A percentile compares a stretch with the other conserved stretches of the same genome.
These are phyloP conservation scores for Tauraco hartlaubi DNA, from an alignment of 2,797 vertebrate genomes.

Conservation along the genomic window DNA sequence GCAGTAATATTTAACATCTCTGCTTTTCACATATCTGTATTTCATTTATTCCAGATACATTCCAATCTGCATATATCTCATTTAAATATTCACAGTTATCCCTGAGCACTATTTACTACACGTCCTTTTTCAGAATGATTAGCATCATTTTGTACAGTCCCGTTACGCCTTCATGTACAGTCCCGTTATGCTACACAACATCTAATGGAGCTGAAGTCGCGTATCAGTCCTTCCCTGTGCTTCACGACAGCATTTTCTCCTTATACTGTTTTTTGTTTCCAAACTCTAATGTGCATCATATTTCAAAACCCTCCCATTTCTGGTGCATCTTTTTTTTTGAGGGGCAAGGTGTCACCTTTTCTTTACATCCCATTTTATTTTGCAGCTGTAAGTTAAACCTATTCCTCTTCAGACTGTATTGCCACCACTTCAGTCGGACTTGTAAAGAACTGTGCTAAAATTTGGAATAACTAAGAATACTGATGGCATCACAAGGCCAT, in stretches of 20 bases:
- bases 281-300: neutral
- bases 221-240: neutral
- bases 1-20: constrained; percentile 31
- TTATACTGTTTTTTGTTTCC: neutral
- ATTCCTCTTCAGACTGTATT: neutral
- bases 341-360: neutral
- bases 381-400: neutral
- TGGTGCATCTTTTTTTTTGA: neutral
- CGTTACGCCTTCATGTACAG: neutral
- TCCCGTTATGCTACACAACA: neutral
- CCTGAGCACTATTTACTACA: neutral
- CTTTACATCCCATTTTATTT: neutral
- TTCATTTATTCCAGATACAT: constrained; percentile 13
- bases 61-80: neutral
- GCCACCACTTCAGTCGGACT: neutral
- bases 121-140: constrained; percentile 2
- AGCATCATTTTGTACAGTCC: neutral
- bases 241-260: neutral
- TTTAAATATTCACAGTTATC: constrained; percentile 12
- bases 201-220: neutral
- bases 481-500: constrained; percentile 4
- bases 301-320: constrained; percentile 2
- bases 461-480: constrained; percentile 12
- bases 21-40: neutral
- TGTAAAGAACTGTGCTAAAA: constrained; percentile 12